These are phyloP conservation scores for Gopherus evgoodei DNA, from an alignment of 2,113 vertebrate species.

Conservation along the genomic window DNA sequence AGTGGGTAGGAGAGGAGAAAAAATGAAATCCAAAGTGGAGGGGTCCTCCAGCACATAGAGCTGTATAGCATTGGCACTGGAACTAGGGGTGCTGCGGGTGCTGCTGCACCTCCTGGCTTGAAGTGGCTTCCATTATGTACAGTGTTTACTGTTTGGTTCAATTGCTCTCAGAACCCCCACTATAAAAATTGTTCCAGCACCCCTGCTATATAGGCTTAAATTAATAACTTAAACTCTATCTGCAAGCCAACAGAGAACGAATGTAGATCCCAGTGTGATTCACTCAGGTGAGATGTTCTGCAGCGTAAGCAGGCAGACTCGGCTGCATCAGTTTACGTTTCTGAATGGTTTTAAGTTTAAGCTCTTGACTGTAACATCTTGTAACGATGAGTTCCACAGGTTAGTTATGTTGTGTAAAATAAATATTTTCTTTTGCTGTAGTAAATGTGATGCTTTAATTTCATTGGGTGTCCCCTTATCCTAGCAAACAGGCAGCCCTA, in stretches of 20 bases:
- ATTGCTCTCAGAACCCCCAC: no score
- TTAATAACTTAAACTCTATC: neutral
- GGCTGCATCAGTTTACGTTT: neutral
- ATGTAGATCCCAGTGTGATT: neutral
- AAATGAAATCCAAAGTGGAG: neutral
- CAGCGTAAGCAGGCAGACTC: neutral
- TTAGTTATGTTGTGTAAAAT: neutral
- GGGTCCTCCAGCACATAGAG: neutral
- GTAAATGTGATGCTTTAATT: neutral
- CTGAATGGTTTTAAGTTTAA: fast-evolving
- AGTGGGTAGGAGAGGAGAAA: no score
- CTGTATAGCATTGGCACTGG: no score
- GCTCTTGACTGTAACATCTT: neutral
- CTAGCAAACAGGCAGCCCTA: neutral
- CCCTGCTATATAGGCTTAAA: neutral
- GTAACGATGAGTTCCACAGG: neutral
- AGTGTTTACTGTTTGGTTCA: no score
- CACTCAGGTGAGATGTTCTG: neutral
- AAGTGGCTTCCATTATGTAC: no score
- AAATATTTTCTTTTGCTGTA: neutral
- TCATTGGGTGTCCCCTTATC: neutral
- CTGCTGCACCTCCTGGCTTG: no score
- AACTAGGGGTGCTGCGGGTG: no score
- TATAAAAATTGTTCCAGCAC: no score
- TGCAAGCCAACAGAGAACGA: neutral